Evolutionary conservation across 2,797 vertebrate genomes (phyloP).

Genomic region (Crotalus adamanteus): DNA sequence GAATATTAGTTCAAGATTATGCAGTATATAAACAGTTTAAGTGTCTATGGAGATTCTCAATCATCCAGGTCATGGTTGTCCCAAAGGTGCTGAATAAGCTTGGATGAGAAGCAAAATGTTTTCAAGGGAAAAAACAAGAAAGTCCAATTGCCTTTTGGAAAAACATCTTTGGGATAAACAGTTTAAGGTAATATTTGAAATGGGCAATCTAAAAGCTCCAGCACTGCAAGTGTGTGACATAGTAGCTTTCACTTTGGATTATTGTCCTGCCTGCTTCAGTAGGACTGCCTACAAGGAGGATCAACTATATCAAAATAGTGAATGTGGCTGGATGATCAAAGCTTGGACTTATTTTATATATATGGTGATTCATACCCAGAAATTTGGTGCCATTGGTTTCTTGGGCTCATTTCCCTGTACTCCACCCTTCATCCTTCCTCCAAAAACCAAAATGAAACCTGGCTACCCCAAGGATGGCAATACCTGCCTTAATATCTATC

Average conservation of each 20-base stretch:
- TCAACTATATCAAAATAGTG: background rate
- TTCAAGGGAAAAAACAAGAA: background rate
- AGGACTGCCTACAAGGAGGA: background rate
- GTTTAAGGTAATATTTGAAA: background rate
- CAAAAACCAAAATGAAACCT: background rate
- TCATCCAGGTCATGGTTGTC: background rate
- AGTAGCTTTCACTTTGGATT: background rate
- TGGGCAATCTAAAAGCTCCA: background rate
- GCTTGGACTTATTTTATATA: background rate
- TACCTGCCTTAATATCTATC: background rate
- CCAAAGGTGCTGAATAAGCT: background rate
- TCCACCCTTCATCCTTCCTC: background rate
- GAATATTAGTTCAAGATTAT: background rate
- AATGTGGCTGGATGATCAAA: background rate
- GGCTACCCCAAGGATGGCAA: background rate
- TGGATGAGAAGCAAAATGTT: background rate
- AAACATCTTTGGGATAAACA: background rate
- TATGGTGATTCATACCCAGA: background rate
- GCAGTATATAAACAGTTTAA: background rate
- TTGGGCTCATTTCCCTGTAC: background rate
- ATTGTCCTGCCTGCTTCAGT: background rate
- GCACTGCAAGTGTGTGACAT: background rate
- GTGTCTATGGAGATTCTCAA: background rate
- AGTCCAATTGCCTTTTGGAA: background rate
- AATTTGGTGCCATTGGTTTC: background rate